Evolutionary conservation across 2,797 vertebrate species (phyloP).

Genomic region (Lophotriccus pileatus): DNA sequence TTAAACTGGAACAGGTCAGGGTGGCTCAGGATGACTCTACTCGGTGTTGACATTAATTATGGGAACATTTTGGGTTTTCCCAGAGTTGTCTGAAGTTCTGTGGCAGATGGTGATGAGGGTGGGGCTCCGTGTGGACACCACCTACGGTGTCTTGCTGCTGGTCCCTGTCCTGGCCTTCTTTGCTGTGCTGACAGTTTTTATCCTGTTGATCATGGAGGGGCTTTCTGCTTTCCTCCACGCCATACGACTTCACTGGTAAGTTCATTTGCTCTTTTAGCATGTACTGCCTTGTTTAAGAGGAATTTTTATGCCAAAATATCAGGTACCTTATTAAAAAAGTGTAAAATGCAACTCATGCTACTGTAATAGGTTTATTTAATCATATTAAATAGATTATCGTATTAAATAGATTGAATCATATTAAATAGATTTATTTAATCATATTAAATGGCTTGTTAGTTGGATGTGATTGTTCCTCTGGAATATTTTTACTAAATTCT

Average conservation of each 20-base stretch:
- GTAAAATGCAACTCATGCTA: background rate
- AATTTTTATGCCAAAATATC: background rate
- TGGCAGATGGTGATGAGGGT: slow-evolving; percentile 95
- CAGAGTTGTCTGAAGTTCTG: slow-evolving; percentile 94
- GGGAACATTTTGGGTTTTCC: background rate
- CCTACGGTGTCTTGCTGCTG: slow-evolving; percentile 82
- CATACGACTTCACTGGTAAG: slow-evolving; percentile 94
- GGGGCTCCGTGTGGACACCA: slow-evolving; percentile 82
- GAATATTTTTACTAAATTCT: background rate
- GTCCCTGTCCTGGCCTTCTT: slow-evolving; percentile 87
- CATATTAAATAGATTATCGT: background rate
- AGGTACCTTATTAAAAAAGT: background rate
- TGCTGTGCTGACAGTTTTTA: slow-evolving; percentile 86
- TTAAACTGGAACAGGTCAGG: background rate
- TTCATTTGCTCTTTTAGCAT: background rate
- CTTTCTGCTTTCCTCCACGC: slow-evolving; percentile 97
- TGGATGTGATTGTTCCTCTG: background rate
- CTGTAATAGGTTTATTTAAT: background rate
- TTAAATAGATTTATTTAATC: background rate
- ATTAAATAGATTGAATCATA: background rate
- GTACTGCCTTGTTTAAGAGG: background rate
- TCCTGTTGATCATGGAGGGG: slow-evolving; percentile 96
- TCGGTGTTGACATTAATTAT: background rate
- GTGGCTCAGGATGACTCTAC: background rate
- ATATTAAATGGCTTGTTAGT: background rate